These are phyloP conservation scores for Eulemur coronatus DNA, from an alignment of 2,797 vertebrate species.

Conservation along the genomic window DNA sequence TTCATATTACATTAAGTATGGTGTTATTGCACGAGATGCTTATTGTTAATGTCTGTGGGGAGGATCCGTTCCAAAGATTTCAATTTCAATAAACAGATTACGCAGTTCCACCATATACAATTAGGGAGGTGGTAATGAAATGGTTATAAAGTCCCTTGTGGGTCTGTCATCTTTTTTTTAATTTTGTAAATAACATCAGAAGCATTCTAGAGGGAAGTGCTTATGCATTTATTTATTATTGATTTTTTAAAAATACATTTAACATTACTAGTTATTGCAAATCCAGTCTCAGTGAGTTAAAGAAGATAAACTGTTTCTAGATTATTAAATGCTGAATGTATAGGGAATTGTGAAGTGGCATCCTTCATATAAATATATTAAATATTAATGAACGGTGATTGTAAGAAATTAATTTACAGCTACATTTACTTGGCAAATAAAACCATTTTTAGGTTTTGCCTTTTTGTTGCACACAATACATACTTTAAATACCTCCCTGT, in stretches of 20 bases:
- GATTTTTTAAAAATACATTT: constrained; percentile 94
- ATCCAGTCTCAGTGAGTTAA: constrained; percentile 88
- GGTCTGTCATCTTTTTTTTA: constrained; percentile 90
- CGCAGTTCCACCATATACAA: constrained; percentile 89
- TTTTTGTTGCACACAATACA: constrained; percentile 67
- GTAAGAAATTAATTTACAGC: constrained; percentile 85
- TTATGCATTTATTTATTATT: constrained; percentile 98
- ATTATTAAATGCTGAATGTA: constrained; percentile 85
- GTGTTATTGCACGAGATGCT: constrained; percentile 86
- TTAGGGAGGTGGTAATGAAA: constrained; percentile 93
- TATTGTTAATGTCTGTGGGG: constrained; percentile 89
- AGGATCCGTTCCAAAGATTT: constrained; percentile 92
- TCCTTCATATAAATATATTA: constrained; percentile 86
- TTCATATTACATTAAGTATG: constrained; percentile 91
- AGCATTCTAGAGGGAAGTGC: constrained; percentile 89
- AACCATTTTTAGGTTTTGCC: constrained; percentile 73
- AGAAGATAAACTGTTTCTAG: constrained; percentile 82
- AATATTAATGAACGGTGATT: constrained; percentile 86
- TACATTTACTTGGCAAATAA: constrained; percentile 82
- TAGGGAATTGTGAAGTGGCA: constrained; percentile 82
- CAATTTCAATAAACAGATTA: constrained; percentile 95
- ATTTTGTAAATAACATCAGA: constrained; percentile 96
- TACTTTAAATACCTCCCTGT: constrained; percentile 75
- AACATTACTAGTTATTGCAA: constrained; percentile 94
- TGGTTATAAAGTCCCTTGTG: constrained; percentile 91